Percentiles rank a stretch among this genome's conserved stretches.
These are phyloP conservation scores for Xiphorhynchus erythropygius DNA, from an alignment of 2,797 vertebrate species.

Conservation along the genomic window DNA sequence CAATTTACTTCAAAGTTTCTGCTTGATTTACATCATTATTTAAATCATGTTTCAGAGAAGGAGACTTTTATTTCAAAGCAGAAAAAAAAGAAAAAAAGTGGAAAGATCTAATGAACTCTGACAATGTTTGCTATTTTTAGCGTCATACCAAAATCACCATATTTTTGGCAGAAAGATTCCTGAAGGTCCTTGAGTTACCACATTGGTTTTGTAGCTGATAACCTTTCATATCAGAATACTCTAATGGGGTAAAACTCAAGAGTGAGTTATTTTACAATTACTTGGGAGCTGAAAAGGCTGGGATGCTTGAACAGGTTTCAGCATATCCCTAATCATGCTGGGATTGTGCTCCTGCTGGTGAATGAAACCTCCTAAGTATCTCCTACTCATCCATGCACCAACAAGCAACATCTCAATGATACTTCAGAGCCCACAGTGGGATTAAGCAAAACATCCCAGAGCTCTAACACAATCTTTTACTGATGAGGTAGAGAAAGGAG, in stretches of 20 bases:
- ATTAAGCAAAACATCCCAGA: constrained; percentile 24
- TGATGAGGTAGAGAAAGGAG: not conserved
- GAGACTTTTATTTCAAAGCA: constrained; percentile 30
- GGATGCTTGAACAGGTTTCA: not conserved
- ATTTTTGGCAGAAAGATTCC: not conserved
- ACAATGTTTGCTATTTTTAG: not conserved
- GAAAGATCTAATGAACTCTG: not conserved
- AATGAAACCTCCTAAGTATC: not conserved
- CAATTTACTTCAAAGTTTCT: constrained; percentile 55
- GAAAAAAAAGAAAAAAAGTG: not conserved
- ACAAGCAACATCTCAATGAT: not conserved
- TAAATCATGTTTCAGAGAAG: constrained; percentile 45
- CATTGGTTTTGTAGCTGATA: not conserved
- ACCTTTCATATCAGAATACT: not conserved
- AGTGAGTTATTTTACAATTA: not conserved
- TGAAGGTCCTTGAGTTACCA: not conserved
- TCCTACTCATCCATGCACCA: not conserved
- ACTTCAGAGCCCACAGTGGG: not conserved
- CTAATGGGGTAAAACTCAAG: not conserved
- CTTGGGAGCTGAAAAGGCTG: not conserved
- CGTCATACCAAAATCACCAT: not conserved
- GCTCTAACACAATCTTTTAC: not conserved
- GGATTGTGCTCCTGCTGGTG: not conserved
- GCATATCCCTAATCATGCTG: not conserved
- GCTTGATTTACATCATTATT: constrained; percentile 55